Evolutionary conservation across 2,113 vertebrate genomes (phyloP).

Genomic region (Thymallus thymallus): DNA sequence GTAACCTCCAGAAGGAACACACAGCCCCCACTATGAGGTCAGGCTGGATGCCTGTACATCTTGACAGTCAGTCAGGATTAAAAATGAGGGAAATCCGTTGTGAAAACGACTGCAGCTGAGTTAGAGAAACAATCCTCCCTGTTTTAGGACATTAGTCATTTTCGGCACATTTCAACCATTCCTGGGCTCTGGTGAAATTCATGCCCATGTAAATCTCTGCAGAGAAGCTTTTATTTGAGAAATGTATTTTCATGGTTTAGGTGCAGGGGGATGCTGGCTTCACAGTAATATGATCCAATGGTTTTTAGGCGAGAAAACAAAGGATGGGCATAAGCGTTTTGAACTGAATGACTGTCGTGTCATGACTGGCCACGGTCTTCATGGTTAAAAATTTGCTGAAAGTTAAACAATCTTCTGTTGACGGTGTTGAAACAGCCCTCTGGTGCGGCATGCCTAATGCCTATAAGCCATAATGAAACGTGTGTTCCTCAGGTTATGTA

Average conservation of each 20-base stretch:
- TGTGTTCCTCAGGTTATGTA: background rate
- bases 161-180: constrained; percentile 26
- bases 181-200: constrained; percentile 12
- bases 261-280: background rate
- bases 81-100: constrained; percentile 22
- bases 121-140: constrained; percentile 21
- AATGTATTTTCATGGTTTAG: background rate
- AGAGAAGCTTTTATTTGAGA: constrained; percentile 6
- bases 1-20: too few species aligned
- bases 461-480: background rate
- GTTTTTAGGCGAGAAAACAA: too few species aligned
- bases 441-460: too few species aligned
- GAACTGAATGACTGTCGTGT: too few species aligned
- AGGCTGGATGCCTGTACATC: constrained; percentile 24
- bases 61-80: constrained; percentile 26
- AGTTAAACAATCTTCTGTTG: too few species aligned
- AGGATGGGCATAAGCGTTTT: too few species aligned
- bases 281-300: too few species aligned
- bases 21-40: background rate
- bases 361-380: too few species aligned
- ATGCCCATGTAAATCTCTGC: background rate
- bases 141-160: constrained; percentile 46
- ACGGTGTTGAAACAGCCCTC: too few species aligned
- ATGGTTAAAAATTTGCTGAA: too few species aligned
- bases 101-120: constrained; percentile 1